A percentile compares a stretch with the other conserved stretches of the same genome.
These are phyloP conservation scores for Pangasius djambal DNA, from an alignment of 2,797 vertebrate species.

Conservation along the genomic window DNA sequence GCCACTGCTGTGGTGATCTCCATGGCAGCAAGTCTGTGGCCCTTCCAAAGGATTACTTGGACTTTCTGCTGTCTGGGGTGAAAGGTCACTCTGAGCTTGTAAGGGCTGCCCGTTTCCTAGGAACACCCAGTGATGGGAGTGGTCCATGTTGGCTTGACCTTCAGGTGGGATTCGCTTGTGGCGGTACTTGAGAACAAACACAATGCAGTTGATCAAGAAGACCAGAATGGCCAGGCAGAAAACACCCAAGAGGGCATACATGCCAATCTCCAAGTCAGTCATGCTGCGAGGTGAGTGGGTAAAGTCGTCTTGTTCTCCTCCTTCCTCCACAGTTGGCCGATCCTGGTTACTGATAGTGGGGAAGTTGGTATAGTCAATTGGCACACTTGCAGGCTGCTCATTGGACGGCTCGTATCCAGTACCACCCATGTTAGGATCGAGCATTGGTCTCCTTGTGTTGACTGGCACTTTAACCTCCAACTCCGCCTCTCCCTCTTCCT, in stretches of 20 bases:
- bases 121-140: slow-evolving; percentile 99
- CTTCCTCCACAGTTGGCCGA: slow-evolving; percentile 69
- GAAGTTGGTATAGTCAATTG: slow-evolving; percentile 83
- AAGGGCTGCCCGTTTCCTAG: slow-evolving; percentile 94
- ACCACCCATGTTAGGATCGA: slow-evolving; percentile 68
- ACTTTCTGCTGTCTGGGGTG: slow-evolving; percentile 85
- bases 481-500: slow-evolving; percentile 79
- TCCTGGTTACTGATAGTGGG: slow-evolving; percentile 80
- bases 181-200: slow-evolving; percentile 95
- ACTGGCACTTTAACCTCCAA: slow-evolving; percentile 68
- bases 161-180: slow-evolving; percentile 96
- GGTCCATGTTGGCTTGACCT: slow-evolving; percentile 98
- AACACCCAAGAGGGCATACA: slow-evolving; percentile 95
- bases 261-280: slow-evolving; percentile 97
- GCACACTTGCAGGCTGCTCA: slow-evolving; percentile 80
- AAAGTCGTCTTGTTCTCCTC: slow-evolving; percentile 75
- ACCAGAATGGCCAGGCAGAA: slow-evolving; percentile 98
- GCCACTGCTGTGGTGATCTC: slow-evolving; percentile 94
- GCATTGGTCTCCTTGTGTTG: slow-evolving; percentile 75
- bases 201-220: slow-evolving; percentile 98
- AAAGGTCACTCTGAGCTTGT: slow-evolving; percentile 87
- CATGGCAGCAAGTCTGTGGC: slow-evolving; percentile 91
- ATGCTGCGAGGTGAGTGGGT: slow-evolving; percentile 89
- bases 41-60: slow-evolving; percentile 86
- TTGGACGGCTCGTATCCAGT: slow-evolving; percentile 74